Base-by-base conservation (phyloP, 2,888 invertebrate species). In the Serripes groenlandicus region DNA sequence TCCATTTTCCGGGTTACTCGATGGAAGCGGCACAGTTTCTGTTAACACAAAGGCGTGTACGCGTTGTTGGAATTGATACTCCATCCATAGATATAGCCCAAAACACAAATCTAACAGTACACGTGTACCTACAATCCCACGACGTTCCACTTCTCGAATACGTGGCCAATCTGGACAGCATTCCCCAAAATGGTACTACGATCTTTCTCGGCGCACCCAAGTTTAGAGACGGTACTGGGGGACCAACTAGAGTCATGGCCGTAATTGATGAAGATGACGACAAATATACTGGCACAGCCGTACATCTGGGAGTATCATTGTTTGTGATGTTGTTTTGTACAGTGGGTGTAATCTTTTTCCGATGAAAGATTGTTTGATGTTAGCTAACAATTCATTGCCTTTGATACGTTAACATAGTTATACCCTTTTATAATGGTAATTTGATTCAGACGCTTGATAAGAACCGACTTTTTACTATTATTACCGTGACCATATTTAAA, bases 1-100 rank as follows among this genome's bases (percentile, higher is more conserved):
- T 54, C 34, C 70, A 70, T 34, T 70, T 32, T 54, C 70, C 70
- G 28, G 52, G 54, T 15, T 70, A 32, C 23, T 15, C 37, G 1
- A 0, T 42, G 26, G 54, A 52, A 54, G 52, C 70, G 3, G 70
- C 70, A 0, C n/a, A 70, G n/a, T 70, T 37, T 23, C 28, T 70
- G 23, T 34, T 54, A 21, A 54, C 23, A 1, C 21, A 54, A 34
- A 28, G 70, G n/a, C n/a, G 21, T 15, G 54, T 70, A 3, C 49
- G 32, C 26, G 95, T 96, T 79, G 95, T 96, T 5, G 97, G 96
- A 0, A 95, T 97, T 0, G 97, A 97, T 91, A 95, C 96, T 0
- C 95, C 96, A 0, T 96, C 96, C 9, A 93, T 96, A 2, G 97
- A 97, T 93, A 95, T 95, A 0, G 96, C 96, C 85, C 83, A 92